A percentile compares a stretch with the other conserved stretches of the same genome.
phyloP scores from a whole-genome alignment of 2,797 vertebrate genomes.

The Coregonus ussuriensis region DNA sequence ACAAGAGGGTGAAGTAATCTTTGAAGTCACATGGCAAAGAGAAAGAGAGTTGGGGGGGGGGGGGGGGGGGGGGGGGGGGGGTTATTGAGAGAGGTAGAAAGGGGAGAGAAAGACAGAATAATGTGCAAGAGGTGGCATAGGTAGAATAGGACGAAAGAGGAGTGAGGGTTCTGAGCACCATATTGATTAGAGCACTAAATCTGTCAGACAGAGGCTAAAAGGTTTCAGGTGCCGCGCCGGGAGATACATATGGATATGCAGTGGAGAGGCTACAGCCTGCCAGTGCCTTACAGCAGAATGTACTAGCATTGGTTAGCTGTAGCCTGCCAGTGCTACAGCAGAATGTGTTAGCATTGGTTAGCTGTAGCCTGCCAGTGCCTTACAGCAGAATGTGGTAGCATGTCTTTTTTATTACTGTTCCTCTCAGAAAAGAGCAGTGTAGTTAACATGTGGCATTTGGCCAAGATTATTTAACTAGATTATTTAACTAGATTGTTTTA shows the following conservation, averaged over 20 bases:
- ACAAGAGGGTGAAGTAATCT: conserved; percentile 24
- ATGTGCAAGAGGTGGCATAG: not conserved
- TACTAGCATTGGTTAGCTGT: no score
- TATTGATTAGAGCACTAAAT: conserved; percentile 38
- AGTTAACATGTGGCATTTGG: conserved; percentile 7
- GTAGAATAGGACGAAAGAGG: not conserved
- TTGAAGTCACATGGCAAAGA: not conserved
- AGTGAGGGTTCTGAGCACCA: conserved; percentile 8
- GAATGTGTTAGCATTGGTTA: no score
- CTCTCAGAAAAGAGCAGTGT: not conserved
- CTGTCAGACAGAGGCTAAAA: conserved; percentile 48
- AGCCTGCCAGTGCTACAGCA: no score
- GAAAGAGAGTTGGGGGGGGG: not conserved
- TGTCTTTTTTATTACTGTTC: not conserved
- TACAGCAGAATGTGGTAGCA: not conserved
- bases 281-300: not conserved
- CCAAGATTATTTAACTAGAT: not conserved
- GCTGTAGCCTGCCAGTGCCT: not conserved
- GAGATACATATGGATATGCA: not conserved
- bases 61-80: not conserved
- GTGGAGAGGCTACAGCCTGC: conserved; percentile 13
- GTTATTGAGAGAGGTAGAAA: not conserved
- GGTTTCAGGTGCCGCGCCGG: conserved; percentile 21
- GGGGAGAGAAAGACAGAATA: conserved; percentile 4
- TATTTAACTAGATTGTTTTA: not conserved